A percentile compares a stretch with the other conserved stretches of the same genome.
phyloP scores from a whole-genome alignment of 2,888 invertebrate species.

The Monopis laevigella region DNA sequence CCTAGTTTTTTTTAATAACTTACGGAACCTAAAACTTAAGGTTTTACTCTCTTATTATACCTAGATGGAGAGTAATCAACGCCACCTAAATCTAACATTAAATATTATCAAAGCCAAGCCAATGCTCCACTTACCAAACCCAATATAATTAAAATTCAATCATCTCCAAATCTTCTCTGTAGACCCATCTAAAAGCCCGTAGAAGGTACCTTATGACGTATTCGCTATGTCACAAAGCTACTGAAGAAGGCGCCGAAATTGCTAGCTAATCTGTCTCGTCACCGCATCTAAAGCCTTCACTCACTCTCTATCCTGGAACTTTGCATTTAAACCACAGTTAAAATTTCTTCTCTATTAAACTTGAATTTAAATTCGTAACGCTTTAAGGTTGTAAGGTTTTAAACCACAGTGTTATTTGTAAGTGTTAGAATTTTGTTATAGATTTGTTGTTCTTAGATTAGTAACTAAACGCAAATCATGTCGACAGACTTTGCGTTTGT shows the following conservation, averaged over 20 bases:
- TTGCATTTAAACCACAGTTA: too few species aligned
- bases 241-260: constrained; percentile 41
- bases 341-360: too few species aligned
- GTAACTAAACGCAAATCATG: constrained; percentile 8
- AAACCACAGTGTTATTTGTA: constrained; percentile 6
- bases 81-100: too few species aligned
- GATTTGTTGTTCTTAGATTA: constrained; percentile 8
- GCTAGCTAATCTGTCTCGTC: constrained; percentile 44
- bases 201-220: neutral
- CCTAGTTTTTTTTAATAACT: too few species aligned
- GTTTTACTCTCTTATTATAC: too few species aligned
- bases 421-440: neutral
- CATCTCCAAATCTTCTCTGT: neutral
- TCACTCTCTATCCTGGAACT: too few species aligned
- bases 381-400: neutral
- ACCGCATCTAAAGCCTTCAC: constrained; percentile 8
- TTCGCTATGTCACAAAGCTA: constrained; percentile 18
- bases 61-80: too few species aligned
- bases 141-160: neutral
- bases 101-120: too few species aligned
- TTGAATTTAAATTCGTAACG: too few species aligned
- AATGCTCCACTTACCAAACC: too few species aligned
- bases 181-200: neutral
- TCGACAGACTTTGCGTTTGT: constrained; percentile 1
- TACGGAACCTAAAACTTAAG: too few species aligned